Evolutionary conservation across 1,140 invertebrate species (phyloP).

Genomic region (Penaeus japonicus): DNA sequence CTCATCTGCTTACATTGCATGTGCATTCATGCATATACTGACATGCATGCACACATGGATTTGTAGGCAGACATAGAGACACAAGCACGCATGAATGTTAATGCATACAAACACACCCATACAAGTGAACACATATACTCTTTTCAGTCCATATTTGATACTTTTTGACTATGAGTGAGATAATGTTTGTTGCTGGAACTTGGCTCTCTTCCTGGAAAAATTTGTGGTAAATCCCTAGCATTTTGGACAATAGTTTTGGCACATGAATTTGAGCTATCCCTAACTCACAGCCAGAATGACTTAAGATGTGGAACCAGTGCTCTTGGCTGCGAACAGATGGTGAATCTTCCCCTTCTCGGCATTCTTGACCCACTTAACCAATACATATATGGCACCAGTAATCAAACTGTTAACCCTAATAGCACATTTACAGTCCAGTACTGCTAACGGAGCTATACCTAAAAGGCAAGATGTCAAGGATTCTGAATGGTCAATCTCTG

Average conservation of each 20-base stretch:
- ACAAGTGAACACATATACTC: no score
- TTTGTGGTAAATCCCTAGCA: constrained; percentile 23
- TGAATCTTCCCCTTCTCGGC: neutral
- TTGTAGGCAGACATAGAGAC: no score
- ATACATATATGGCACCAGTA: constrained; percentile 36
- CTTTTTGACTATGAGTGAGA: neutral
- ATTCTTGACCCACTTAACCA: constrained; percentile 11
- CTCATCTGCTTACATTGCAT: no score
- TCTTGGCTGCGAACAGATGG: constrained; percentile 17
- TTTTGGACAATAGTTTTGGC: constrained; percentile 33
- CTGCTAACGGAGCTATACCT: constrained; percentile 22
- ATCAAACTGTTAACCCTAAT: constrained; percentile 32
- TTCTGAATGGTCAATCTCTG: neutral
- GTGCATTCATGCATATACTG: no score
- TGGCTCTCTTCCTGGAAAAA: constrained; percentile 4
- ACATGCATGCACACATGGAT: no score
- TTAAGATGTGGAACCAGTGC: constrained; percentile 14
- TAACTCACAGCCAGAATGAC: constrained; percentile 38
- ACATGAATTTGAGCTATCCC: constrained; percentile 46
- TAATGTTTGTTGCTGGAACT: constrained; percentile 3
- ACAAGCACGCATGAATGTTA: no score
- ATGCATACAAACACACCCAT: no score
- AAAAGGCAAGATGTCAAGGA: constrained; percentile 30
- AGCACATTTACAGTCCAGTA: constrained; percentile 35
- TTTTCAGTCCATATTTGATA: no score